phyloP scores from a whole-genome alignment of 2,113 vertebrate species.

The Phocoena phocoena region DNA sequence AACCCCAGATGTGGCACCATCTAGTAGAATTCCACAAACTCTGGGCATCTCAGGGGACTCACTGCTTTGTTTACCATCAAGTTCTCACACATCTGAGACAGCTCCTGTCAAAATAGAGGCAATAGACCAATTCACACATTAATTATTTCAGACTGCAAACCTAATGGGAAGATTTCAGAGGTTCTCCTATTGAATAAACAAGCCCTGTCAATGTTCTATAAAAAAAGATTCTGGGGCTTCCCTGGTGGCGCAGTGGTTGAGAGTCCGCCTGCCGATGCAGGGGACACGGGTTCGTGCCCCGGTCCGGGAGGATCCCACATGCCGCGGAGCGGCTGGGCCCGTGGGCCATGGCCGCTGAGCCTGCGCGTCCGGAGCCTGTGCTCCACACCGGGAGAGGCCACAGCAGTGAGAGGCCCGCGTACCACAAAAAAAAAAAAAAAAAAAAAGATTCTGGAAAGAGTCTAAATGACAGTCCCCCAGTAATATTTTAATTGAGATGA shows the following conservation, averaged over 20 bases:
- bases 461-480: slow-evolving; percentile 78
- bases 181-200: slow-evolving; percentile 76
- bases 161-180: slow-evolving; percentile 72
- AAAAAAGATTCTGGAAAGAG: slow-evolving; percentile 64
- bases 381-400: no score
- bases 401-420: no score
- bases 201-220: slow-evolving; percentile 70
- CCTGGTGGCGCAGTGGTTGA: no score
- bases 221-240: slow-evolving; percentile 45
- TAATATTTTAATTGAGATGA: slow-evolving; percentile 83
- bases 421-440: slow-evolving; percentile 19
- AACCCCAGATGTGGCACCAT: not conserved
- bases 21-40: not conserved
- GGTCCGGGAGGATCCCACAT: no score
- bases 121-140: slow-evolving; percentile 74
- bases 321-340: no score
- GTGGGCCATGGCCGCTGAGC: no score
- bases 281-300: no score
- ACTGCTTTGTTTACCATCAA: slow-evolving; percentile 45
- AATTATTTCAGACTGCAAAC: slow-evolving; percentile 74
- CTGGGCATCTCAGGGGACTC: not conserved
- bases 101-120: slow-evolving; percentile 78
- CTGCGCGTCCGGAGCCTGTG: no score
- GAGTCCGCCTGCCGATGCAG: no score
- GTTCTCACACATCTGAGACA: slow-evolving; percentile 77